Conservation (phyloP, 2,888 invertebrate genomes). For the Ophion obscuratus region DNA sequence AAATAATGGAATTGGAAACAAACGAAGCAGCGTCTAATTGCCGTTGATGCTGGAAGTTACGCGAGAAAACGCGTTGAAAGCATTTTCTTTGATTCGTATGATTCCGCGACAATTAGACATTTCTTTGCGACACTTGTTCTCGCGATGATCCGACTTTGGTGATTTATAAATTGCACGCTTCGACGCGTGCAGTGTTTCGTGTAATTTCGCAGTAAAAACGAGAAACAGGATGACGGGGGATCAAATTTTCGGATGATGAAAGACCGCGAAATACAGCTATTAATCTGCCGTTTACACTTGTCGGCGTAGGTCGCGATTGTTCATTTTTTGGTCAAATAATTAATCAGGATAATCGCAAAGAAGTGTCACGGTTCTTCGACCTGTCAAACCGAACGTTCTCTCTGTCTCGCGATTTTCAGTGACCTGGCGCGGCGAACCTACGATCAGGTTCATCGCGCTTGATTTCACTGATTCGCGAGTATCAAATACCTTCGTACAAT, state of each 20-base stretch:
- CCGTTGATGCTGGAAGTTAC: constrained; percentile 13
- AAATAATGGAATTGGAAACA: neutral
- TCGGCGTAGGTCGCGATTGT: neutral
- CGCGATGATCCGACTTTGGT: neutral
- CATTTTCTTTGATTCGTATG: constrained; percentile 5
- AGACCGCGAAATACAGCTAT: neutral
- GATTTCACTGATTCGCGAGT: constrained; percentile 41
- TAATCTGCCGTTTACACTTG: neutral
- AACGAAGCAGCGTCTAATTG: constrained; percentile 3
- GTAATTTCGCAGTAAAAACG: neutral
- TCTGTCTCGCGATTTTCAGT: constrained; percentile 79
- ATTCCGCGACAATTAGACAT: constrained; percentile 7
- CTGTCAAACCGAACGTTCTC: constrained; percentile 20
- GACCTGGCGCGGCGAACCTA: constrained; percentile 79
- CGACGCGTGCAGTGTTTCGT: neutral
- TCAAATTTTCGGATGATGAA: neutral
- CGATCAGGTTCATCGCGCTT: constrained; percentile 54
- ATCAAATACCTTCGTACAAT: neutral
- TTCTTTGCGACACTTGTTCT: constrained; percentile 19
- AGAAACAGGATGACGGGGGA: neutral
- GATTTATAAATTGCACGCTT: neutral
- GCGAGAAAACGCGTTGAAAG: constrained; percentile 19
- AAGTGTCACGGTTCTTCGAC: constrained; percentile 18
- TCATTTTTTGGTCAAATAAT: neutral
- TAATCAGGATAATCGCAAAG: constrained; percentile 2